Evolutionary conservation across 2,888 invertebrate genomes (phyloP).

Genomic region (Agriotes lineatus): DNA sequence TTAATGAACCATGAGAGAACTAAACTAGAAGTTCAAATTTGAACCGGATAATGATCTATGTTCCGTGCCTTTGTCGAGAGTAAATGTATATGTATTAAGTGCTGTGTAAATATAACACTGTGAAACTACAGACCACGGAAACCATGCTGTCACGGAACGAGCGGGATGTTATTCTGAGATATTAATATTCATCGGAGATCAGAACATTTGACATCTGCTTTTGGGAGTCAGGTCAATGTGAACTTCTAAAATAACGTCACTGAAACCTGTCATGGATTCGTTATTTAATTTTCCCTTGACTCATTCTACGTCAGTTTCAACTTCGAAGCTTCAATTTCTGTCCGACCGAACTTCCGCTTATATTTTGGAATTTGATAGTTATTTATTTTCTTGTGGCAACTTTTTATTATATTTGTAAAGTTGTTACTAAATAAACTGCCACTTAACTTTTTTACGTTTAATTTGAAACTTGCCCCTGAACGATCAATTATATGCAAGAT

Average conservation of each 20-base stretch:
- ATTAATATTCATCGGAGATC: slow-evolving; percentile 29
- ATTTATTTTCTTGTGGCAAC: too few species aligned
- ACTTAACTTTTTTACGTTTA: too few species aligned
- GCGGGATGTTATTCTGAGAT: neutral
- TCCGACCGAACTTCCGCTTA: too few species aligned
- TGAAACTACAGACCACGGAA: slow-evolving; percentile 15
- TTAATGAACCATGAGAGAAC: slow-evolving; percentile 30
- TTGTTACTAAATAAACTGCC: too few species aligned
- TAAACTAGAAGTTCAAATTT: slow-evolving; percentile 27
- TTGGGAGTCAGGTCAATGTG: neutral
- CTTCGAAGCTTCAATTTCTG: too few species aligned
- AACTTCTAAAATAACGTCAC: neutral
- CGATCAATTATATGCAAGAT: too few species aligned
- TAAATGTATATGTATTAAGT: slow-evolving; percentile 24
- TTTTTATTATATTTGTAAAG: too few species aligned
- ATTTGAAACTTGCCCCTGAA: too few species aligned
- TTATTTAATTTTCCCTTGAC: neutral
- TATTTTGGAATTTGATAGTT: too few species aligned
- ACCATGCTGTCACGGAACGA: slow-evolving; percentile 5
- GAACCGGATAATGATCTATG: slow-evolving; percentile 20
- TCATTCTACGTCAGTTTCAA: too few species aligned
- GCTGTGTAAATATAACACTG: slow-evolving; percentile 2
- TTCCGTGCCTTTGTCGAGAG: slow-evolving; percentile 1
- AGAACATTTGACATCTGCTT: slow-evolving; percentile 21
- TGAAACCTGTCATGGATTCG: neutral